These are phyloP conservation scores for Actenoides hombroni DNA, from an alignment of 2,113 vertebrate species.

Conservation along the genomic window DNA sequence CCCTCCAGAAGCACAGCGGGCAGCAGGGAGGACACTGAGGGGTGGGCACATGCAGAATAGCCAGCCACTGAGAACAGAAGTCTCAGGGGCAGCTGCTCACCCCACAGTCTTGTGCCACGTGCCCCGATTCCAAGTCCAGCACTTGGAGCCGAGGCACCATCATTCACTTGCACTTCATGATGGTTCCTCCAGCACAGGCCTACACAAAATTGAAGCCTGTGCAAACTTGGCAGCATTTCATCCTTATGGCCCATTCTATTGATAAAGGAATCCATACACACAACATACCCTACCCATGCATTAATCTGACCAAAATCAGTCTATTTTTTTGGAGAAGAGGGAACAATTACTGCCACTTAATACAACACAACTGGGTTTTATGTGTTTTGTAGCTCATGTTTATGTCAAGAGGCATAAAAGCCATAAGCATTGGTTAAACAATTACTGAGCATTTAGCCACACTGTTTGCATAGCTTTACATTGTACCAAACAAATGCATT, in stretches of 20 bases:
- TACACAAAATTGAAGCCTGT: neutral
- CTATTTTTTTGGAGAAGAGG: neutral
- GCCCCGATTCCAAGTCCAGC: neutral
- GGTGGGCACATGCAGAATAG: too few species aligned
- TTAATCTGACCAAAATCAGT: neutral
- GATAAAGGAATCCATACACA: neutral
- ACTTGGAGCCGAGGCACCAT: neutral
- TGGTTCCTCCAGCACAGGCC: neutral
- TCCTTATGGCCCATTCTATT: neutral
- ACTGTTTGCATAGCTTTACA: neutral
- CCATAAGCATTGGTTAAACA: neutral
- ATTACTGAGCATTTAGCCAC: neutral
- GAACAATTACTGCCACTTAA: neutral
- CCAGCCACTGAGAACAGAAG: neutral
- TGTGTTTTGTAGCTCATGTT: neutral
- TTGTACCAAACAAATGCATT: neutral
- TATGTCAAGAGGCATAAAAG: neutral
- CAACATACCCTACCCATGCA: neutral
- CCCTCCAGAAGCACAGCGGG: neutral
- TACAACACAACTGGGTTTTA: neutral
- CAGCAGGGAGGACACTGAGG: neutral
- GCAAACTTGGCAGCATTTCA: neutral
- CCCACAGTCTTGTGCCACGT: fast-evolving
- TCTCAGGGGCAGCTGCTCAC: too few species aligned
- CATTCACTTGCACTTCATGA: fast-evolving